Evolutionary conservation across 2,113 vertebrate species (phyloP).

Genomic region (Hemichromis elongatus): DNA sequence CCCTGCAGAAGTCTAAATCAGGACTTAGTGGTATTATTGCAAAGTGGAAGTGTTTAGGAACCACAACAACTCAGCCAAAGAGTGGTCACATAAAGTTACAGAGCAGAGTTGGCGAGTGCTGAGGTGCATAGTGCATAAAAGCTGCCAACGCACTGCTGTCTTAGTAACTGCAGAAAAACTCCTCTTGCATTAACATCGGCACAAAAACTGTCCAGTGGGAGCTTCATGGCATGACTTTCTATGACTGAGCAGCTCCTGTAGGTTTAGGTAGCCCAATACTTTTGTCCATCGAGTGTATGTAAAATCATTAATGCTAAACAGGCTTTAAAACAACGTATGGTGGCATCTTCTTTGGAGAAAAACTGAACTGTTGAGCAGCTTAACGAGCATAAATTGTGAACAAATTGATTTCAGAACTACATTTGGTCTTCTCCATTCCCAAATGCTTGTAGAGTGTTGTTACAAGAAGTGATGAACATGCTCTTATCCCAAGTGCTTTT

Average conservation of each 20-base stretch:
- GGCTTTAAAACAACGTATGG: background rate
- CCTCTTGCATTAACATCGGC: background rate
- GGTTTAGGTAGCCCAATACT: background rate
- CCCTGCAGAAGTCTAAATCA: background rate
- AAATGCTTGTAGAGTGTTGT: background rate
- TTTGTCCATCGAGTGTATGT: background rate
- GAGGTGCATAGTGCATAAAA: background rate
- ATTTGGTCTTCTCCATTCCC: background rate
- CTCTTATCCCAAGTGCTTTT: background rate
- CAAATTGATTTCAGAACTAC: background rate
- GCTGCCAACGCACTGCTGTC: background rate
- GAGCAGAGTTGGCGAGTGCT: background rate
- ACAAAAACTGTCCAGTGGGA: background rate
- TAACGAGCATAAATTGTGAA: background rate
- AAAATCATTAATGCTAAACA: background rate
- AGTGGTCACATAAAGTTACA: background rate
- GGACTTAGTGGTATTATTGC: background rate
- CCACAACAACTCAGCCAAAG: background rate
- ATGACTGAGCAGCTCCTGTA: background rate
- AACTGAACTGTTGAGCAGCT: background rate
- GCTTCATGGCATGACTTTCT: background rate
- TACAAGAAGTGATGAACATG: background rate
- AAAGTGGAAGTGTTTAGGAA: background rate
- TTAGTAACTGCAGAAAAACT: background rate
- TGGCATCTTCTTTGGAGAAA: background rate